Evolutionary conservation across 2,113 vertebrate genomes (phyloP).

Genomic region (Corynorhinus townsendii): DNA sequence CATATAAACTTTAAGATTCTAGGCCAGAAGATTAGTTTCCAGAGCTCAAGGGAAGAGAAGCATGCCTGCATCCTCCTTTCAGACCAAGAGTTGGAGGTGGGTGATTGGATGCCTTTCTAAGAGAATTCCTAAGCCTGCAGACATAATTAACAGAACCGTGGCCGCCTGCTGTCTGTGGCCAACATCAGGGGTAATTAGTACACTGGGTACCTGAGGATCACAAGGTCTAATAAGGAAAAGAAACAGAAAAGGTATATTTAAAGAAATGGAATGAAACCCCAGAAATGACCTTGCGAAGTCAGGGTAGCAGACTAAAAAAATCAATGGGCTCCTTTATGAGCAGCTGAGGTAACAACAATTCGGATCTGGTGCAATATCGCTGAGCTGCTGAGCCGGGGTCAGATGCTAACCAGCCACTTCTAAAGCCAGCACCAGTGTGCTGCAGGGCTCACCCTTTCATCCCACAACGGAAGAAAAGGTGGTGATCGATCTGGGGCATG

Average conservation of each 20-base stretch:
- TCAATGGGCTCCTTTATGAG: slow-evolving; percentile 42
- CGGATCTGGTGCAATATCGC: not conserved
- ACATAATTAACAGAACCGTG: slow-evolving; percentile 76
- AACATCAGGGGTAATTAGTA: slow-evolving; percentile 68
- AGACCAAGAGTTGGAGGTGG: slow-evolving; percentile 59
- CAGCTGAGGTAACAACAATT: not conserved
- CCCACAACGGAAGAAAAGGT: slow-evolving; percentile 12
- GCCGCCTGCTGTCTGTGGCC: slow-evolving; percentile 71
- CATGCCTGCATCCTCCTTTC: slow-evolving; percentile 44
- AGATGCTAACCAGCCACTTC: not conserved
- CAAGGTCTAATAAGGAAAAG: slow-evolving; percentile 55
- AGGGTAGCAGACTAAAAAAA: slow-evolving; percentile 11
- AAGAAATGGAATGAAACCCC: slow-evolving; percentile 31
- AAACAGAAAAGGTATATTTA: slow-evolving; percentile 30
- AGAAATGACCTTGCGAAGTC: slow-evolving; percentile 32
- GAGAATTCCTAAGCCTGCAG: slow-evolving; percentile 57
- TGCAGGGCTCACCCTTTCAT: not conserved
- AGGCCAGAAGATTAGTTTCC: slow-evolving; percentile 37
- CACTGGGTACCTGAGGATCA: slow-evolving; percentile 61
- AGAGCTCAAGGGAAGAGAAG: slow-evolving; percentile 48
- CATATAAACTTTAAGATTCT: slow-evolving; percentile 29
- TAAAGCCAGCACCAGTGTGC: slow-evolving; percentile 1
- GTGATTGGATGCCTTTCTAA: slow-evolving; percentile 65
- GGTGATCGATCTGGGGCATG: not conserved
- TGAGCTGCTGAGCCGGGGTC: not conserved